Conservation (phyloP, 2,797 vertebrate species). For the Basileuterus tristriatus region DNA sequence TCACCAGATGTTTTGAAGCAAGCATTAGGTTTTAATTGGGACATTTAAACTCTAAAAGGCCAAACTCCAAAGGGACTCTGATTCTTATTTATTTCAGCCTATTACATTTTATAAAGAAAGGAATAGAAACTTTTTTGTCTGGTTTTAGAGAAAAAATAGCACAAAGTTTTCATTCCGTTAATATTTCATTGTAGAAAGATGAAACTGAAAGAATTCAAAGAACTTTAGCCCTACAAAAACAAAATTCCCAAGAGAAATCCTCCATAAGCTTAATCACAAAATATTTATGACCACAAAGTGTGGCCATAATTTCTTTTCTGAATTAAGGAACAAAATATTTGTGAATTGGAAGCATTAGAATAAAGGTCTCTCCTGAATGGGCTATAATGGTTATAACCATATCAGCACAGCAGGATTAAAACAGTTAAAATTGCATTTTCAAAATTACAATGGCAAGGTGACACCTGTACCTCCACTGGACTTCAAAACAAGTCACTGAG, state of each 20-base stretch:
- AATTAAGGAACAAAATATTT: background rate
- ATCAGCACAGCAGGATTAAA: background rate
- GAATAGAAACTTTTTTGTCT: background rate
- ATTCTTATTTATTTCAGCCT: background rate
- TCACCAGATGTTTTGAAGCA: slow-evolving; percentile 52
- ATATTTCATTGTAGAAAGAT: background rate
- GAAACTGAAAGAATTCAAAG: background rate
- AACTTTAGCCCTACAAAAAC: background rate
- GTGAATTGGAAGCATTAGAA: background rate
- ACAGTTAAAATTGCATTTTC: background rate
- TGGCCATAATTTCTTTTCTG: background rate
- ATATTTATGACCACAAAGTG: background rate
- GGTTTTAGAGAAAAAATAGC: background rate
- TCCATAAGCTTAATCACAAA: background rate
- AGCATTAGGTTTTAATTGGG: slow-evolving; percentile 43
- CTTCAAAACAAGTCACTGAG: background rate
- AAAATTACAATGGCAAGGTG: background rate
- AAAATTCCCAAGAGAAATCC: background rate
- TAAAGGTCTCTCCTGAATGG: background rate
- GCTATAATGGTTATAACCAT: background rate
- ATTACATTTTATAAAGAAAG: background rate
- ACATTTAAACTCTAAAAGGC: slow-evolving; percentile 18
- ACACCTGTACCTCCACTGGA: background rate
- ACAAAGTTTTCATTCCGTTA: background rate
- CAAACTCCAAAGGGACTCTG: background rate